These are phyloP conservation scores for Hipposideros larvatus DNA, from an alignment of 2,797 vertebrate species.

Conservation along the genomic window DNA sequence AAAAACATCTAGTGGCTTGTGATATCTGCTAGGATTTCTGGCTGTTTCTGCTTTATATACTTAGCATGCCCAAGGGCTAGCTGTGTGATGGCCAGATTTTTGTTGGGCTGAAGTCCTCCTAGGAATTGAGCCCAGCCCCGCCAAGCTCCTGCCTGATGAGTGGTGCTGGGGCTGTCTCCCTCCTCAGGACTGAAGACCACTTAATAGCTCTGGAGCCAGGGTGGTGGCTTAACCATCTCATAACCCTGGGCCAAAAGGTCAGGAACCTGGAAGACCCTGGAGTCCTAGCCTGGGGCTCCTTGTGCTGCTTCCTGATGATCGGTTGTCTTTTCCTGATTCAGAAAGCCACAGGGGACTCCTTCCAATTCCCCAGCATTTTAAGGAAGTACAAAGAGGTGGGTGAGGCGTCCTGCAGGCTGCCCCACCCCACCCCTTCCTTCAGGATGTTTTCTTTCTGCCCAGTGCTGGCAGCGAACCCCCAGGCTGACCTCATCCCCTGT, in stretches of 20 bases:
- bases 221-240: background rate
- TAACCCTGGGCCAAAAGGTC: background rate
- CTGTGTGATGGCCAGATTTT: background rate
- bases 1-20: background rate
- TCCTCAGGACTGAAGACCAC: background rate
- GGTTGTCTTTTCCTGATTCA: background rate
- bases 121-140: background rate
- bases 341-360: background rate
- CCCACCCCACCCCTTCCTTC: background rate
- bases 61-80: background rate
- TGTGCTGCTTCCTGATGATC: background rate
- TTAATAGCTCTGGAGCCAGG: background rate
- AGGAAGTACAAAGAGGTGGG: background rate
- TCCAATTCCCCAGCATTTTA: background rate
- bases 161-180: background rate
- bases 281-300: background rate
- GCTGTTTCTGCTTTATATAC: background rate
- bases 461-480: background rate
- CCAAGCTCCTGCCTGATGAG: background rate
- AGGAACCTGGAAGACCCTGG: background rate
- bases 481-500: background rate
- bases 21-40: background rate
- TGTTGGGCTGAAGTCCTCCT: background rate
- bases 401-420: background rate
- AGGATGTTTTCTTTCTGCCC: conserved; percentile 42